phyloP scores from a whole-genome alignment of 35 echinoderm and acorn worm genomes.

The Amphiura filiformis region DNA sequence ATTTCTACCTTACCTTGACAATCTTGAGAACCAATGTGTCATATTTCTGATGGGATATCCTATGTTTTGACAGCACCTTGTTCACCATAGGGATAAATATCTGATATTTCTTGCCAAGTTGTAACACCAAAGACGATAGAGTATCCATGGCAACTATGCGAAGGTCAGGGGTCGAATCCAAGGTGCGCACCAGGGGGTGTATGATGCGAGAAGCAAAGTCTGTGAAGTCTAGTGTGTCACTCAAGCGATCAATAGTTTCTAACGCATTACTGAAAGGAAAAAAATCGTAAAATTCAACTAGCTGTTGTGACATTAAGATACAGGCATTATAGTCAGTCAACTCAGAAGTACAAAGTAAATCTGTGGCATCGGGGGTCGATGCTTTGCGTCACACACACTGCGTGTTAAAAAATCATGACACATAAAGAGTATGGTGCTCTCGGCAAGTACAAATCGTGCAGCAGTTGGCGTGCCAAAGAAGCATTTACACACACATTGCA shows the following conservation, averaged over 20 bases:
- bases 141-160: constrained; percentile 86
- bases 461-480: no score
- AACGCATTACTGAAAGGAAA: constrained; percentile 54
- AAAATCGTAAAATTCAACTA: not conserved
- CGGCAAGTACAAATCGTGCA: no score
- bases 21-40: constrained; percentile 89
- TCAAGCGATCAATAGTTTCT: constrained; percentile 84
- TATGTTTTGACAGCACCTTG: constrained; percentile 89
- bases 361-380: no score
- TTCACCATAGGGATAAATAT: constrained; percentile 98
- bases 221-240: constrained; percentile 94
- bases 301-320: not conserved
- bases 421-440: not conserved
- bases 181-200: constrained; percentile 84
- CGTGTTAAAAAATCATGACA: not conserved
- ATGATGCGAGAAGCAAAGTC: constrained; percentile 96
- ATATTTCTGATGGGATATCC: constrained; percentile 92
- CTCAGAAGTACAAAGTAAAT: no score
- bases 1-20: constrained; percentile 63
- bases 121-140: constrained; percentile 77
- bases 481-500: no score
- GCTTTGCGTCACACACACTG: no score
- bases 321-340: no score
- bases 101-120: constrained; percentile 95
- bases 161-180: constrained; percentile 83